These are phyloP conservation scores for Megaceryle torquata DNA, from an alignment of 2,113 vertebrate genomes.

Conservation along the genomic window DNA sequence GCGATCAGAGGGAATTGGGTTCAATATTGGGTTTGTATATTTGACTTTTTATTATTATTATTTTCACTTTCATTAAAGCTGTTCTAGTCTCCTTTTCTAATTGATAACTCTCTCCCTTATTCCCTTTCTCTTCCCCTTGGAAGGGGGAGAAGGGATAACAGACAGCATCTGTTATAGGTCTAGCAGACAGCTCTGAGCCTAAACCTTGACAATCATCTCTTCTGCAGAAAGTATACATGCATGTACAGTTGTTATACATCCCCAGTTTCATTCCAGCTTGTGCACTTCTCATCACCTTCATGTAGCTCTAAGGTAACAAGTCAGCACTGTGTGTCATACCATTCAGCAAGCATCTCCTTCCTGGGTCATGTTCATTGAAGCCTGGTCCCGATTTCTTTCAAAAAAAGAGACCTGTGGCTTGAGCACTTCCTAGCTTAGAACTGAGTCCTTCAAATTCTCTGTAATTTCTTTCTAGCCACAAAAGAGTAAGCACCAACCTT, in stretches of 20 bases:
- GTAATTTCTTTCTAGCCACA: not conserved
- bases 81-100: too few species aligned
- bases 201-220: not conserved
- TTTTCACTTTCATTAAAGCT: too few species aligned
- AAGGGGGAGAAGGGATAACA: too few species aligned
- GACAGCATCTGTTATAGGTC: too few species aligned
- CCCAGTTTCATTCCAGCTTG: not conserved
- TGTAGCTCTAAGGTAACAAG: not conserved
- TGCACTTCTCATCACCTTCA: not conserved
- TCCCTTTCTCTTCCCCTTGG: too few species aligned
- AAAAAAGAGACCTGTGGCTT: not conserved
- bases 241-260: not conserved
- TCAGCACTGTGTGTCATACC: not conserved
- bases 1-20: too few species aligned
- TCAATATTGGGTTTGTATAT: too few species aligned
- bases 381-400: not conserved
- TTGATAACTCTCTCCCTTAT: too few species aligned
- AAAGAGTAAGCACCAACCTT: not conserved
- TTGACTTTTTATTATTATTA: too few species aligned
- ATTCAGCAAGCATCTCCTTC: not conserved
- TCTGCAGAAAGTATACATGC: accelerated
- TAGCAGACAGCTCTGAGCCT: too few species aligned
- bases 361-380: accelerated
- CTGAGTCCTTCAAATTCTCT: not conserved
- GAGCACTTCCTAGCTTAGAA: not conserved